These are phyloP conservation scores for Periphyllus acericola DNA, from an alignment of 2,888 invertebrate genomes.

Conservation along the genomic window DNA sequence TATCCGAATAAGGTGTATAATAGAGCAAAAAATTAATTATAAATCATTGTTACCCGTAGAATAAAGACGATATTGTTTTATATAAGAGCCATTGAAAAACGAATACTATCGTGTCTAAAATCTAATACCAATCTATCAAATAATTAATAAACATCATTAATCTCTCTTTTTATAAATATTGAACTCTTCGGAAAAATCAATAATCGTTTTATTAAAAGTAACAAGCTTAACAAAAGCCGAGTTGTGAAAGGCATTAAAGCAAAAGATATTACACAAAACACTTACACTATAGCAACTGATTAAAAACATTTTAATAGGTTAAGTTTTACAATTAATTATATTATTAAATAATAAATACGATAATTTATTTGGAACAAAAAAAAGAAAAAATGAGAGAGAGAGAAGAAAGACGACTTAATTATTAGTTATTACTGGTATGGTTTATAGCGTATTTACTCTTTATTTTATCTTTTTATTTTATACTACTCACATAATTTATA, in stretches of 20 bases:
- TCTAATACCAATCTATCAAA: slow-evolving; percentile 34
- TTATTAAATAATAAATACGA: slow-evolving; percentile 11
- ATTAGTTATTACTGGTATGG: neutral
- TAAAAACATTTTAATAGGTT: slow-evolving; percentile 26
- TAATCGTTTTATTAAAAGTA: slow-evolving; percentile 39
- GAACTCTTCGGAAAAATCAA: slow-evolving; percentile 13
- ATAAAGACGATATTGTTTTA: slow-evolving; percentile 24
- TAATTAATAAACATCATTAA: slow-evolving; percentile 28
- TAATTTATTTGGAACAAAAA: neutral
- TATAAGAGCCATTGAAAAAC: neutral
- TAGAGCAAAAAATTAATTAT: neutral
- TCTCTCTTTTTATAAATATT: slow-evolving; percentile 16
- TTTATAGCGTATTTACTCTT: neutral
- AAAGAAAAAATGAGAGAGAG: neutral
- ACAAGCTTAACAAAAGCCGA: neutral
- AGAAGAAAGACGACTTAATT: neutral
- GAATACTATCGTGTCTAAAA: slow-evolving; percentile 24
- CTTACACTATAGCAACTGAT: neutral
- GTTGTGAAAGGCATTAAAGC: neutral
- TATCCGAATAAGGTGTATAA: no score
- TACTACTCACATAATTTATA: neutral
- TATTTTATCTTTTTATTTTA: neutral
- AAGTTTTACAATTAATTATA: slow-evolving; percentile 24
- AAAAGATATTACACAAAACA: slow-evolving; percentile 15
- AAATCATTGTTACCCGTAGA: neutral